Evolutionary conservation across 2,888 invertebrate genomes (phyloP), one percentile per base, ranked within the genome.

Genomic region (Amitus sp.): DNA sequence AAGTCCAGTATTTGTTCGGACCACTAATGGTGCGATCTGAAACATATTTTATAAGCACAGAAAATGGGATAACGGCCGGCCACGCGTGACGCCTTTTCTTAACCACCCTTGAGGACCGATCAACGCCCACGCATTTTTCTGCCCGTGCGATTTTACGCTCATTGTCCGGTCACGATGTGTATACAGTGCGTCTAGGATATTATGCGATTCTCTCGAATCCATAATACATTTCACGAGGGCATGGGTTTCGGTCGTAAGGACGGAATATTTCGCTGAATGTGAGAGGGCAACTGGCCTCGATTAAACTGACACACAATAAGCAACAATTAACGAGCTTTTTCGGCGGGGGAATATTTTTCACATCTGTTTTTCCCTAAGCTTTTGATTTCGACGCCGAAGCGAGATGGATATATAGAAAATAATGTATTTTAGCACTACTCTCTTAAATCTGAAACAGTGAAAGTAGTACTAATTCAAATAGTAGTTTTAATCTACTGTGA

Each of bases 61-160:
- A 61, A 62, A 65, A 65, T 65, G 48, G 50, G 40, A 65, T 62
- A 67, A 62, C 62, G 60, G 58, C 57, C 52, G 45, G 30, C 46
- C 54, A 52, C 53, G 54, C 64, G 56, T 65, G 58, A 53, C 65
- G 61, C 56, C 62, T 69, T 62, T 64, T 64, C 61, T 65, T 58
- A 46, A 23, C 42, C 34, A 49, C 56, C 66, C 51, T 62, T 63
- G 60, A 61, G 49, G 64, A 53, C 61, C 65, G 66, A 60, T 59
- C 69, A 66, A 68, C 72, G 70, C 72, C 72, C 68, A 70, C 70
- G 62, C 66, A 46, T 66, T 61, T 59, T 47, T 47, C 62, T 50
- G 58, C 49, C 66, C 63, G 62, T 64, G 64, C 66, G 66, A 70
- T 67, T 70, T 65, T 59, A 65, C 54, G 65, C 63, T 53, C 62